phyloP scores from a whole-genome alignment of 2,797 vertebrate genomes.

The Spheniscus humboldti region DNA sequence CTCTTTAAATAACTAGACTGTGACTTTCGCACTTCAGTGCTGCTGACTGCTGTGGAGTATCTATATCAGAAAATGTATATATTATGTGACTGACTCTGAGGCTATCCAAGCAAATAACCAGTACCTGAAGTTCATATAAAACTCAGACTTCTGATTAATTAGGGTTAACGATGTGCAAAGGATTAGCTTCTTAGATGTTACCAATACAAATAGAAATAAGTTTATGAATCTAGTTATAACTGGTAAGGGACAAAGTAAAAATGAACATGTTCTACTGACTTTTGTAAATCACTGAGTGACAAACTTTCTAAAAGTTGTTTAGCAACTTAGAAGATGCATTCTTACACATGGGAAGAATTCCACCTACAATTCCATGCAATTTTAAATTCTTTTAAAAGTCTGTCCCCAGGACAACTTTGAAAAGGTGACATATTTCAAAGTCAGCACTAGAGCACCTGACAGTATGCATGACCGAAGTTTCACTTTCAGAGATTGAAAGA shows the following conservation, averaged over 20 bases:
- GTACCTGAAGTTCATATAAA: background rate
- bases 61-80: background rate
- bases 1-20: background rate
- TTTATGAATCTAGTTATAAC: background rate
- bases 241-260: background rate
- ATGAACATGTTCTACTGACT: background rate
- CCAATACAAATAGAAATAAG: background rate
- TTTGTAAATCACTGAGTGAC: background rate
- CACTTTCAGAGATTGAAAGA: background rate
- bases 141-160: background rate
- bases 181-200: background rate
- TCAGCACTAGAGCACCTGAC: background rate
- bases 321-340: background rate
- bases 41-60: background rate
- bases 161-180: background rate
- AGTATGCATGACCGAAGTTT: background rate
- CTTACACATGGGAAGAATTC: background rate
- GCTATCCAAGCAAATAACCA: background rate
- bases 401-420: background rate
- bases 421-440: background rate
- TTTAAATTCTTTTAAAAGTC: background rate
- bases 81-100: background rate
- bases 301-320: background rate
- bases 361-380: background rate
- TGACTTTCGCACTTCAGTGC: background rate